Base-by-base conservation (phyloP, 1,140 invertebrate species). In the Drosophila takahashii region DNA sequence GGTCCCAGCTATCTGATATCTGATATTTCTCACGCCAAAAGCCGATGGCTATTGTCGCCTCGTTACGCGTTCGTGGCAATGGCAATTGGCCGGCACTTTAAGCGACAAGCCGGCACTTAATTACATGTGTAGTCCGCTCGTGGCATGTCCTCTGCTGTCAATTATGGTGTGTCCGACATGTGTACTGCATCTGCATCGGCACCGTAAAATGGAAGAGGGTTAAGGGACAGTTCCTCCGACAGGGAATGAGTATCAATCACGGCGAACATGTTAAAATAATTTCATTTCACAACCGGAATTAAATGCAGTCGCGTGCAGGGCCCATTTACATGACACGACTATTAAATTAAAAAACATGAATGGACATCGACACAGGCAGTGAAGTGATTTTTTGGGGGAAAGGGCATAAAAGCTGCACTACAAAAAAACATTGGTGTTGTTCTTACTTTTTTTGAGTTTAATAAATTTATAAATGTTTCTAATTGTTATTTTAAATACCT, bases 261-360 rank as follows among this genome's bases (percentile, higher is more conserved):
- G 69, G 66, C 69, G 71, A 69, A 87, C 84, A 86, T 87, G 83
- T 89, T 83, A 73, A 77, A 87, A 77, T 83, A 83, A 89, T 86
- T 83, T 45, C 74, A 79, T 85, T 84, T 62, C 80, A 77, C 66
- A 87, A 87, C 27, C 32, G 67, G 36, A 85, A 87, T 87, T 79
- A 87, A 87, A 87, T 87, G 84, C 66, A 83, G 41, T 87, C 79
- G 83, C 83, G 83, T 86, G 83, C 71, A 51, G 42, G 11, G 32
- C 59, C 64, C 81, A 77, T 89, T 86, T 86, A 86, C 83, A 86
- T 83, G 83, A 87, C 83, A 87, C 77, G 83, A 87, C 83, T 89
- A 87, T 89, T 87, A 87, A 89, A 87, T 87, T 87, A 87, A 86
- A 86, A 83, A 87, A 86, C 83, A 86, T 83, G 66, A 86, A 86